Evolutionary conservation across 2,113 vertebrate genomes (phyloP), one percentile per base, ranked within the genome.

Genomic region (Oreochromis aureus): DNA sequence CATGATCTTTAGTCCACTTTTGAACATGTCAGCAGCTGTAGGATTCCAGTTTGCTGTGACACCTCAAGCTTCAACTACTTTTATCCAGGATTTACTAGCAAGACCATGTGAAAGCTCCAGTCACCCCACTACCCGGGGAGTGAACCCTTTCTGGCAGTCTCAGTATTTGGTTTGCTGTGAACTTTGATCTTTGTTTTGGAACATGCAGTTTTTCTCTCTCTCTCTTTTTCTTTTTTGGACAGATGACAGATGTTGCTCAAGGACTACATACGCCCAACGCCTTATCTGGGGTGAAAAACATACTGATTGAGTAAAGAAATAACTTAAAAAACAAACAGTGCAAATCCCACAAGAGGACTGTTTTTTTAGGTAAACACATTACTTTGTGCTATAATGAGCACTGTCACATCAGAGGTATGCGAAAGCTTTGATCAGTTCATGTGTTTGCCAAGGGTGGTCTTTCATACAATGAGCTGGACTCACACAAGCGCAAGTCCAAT

Each of bases 181-280:
- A 96, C 96, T 96, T 97, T 96, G 95, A 91, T 90, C 95, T 94
- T 89, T 89, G 92, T 94, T 95, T 93, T 90, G 73, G 88, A 92
- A 91, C 87, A 71, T 44, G 69, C 30, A 84, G 86, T 76, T 89
- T 83, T 73, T 56, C 71, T 18, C 83, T 51, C n/a, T 32, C 15
- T 3, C 32, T 63, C 36, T 39, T 4, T 83, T 39, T 66, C 7
- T 9, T 30, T 61, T 66, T 66, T 34, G 32, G 18, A 66, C 61
- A 36, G 32, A 39, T 71, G 56, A 55, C 79, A 90, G 59, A 86
- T 88, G 91, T 90, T 91, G 61, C 54, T 91, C 88, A 93, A 92
- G 90, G 80, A 91, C 88, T 79, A 39, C 51, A 85, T 39, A 16
- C 53, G 27, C 36, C 27, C 78, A 71, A 86, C 12, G 27, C 27